Conservation (phyloP, 2,797 vertebrate species). For the Xerus rutilus region DNA sequence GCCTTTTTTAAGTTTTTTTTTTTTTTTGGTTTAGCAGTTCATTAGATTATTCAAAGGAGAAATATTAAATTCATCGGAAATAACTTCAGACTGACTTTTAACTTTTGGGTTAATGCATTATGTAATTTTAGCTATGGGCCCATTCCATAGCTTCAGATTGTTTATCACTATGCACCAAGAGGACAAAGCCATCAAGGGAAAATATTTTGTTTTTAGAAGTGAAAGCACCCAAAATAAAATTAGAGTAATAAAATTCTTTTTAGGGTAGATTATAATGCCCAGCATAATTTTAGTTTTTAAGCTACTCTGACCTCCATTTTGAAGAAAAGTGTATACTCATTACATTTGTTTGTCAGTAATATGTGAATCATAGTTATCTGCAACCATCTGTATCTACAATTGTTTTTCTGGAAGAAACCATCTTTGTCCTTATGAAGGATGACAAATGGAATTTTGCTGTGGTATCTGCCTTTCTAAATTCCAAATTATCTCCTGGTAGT, state of each 20-base stretch:
- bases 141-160: neutral
- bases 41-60: neutral
- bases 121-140: neutral
- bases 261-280: neutral
- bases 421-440: neutral
- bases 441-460: constrained; percentile 10
- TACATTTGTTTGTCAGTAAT: neutral
- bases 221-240: neutral
- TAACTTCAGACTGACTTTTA: neutral
- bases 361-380: neutral
- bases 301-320: neutral
- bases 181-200: neutral
- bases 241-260: neutral
- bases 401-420: constrained; percentile 22
- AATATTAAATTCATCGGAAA: neutral
- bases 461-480: constrained; percentile 50
- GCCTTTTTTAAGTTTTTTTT: neutral
- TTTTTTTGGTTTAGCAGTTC: neutral
- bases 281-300: neutral
- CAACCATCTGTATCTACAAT: neutral
- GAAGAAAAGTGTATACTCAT: neutral
- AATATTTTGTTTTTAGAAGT: neutral
- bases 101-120: neutral
- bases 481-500: constrained; percentile 28
- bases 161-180: neutral